These are phyloP conservation scores for Datnioides undecimradiatus DNA, from an alignment of 2,113 vertebrate genomes.

Conservation along the genomic window DNA sequence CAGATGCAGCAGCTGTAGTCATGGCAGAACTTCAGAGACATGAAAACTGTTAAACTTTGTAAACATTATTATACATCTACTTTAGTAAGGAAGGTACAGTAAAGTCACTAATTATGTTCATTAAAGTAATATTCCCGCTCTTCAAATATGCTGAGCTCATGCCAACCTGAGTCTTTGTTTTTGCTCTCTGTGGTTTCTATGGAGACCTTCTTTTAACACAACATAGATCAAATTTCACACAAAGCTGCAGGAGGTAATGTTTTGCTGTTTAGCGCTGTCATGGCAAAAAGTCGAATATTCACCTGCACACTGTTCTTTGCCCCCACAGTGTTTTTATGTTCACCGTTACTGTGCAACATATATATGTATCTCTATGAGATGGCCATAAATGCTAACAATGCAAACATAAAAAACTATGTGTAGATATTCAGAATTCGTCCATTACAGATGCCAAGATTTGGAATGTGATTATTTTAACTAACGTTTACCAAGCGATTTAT, in stretches of 20 bases:
- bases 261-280: slow-evolving; percentile 3
- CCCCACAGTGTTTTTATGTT: not conserved
- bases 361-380: not conserved
- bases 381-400: not conserved
- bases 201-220: not conserved
- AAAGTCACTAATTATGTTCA: not conserved
- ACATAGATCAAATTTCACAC: slow-evolving; percentile 1
- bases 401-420: too few species aligned
- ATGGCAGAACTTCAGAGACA: not conserved
- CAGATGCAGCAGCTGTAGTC: not conserved
- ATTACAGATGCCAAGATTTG: too few species aligned
- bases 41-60: not conserved
- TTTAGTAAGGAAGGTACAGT: not conserved
- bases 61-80: not conserved
- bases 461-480: too few species aligned
- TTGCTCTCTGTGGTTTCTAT: not conserved
- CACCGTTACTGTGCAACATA: not conserved
- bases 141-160: not conserved
- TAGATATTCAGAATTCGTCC: too few species aligned
- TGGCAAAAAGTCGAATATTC: not conserved
- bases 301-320: not conserved
- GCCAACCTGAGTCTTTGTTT: not conserved
- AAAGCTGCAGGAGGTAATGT: not conserved
- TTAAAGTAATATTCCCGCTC: not conserved
- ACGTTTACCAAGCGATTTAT: too few species aligned